phyloP scores from a whole-genome alignment of 1,140 invertebrate genomes.

The Marisa cornuarietis region DNA sequence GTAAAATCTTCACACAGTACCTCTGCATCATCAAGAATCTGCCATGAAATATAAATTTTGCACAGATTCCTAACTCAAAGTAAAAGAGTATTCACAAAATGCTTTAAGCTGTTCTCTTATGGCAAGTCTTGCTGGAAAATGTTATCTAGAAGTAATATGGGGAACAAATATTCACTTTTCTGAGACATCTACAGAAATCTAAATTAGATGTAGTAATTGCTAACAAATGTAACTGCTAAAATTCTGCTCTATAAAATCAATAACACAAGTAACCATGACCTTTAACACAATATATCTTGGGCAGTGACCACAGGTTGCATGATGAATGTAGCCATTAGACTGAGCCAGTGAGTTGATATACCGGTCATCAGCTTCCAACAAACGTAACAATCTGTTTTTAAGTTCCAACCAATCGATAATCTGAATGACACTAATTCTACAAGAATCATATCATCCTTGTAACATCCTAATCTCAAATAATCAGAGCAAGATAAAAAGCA shows the following conservation, averaged over 20 bases:
- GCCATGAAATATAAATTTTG: constrained; percentile 2
- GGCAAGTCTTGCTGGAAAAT: background rate
- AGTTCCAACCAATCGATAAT: background rate
- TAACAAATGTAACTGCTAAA: background rate
- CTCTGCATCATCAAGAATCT: constrained; percentile 56
- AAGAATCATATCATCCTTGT: background rate
- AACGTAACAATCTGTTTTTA: background rate
- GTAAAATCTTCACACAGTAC: constrained; percentile 38
- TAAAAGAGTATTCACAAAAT: no score
- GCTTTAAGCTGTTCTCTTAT: background rate
- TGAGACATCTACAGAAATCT: background rate
- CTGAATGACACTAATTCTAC: background rate
- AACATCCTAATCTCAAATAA: background rate
- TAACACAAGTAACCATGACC: background rate
- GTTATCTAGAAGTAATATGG: background rate
- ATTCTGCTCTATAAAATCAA: background rate
- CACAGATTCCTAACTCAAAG: background rate
- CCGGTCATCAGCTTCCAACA: background rate
- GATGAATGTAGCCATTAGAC: background rate
- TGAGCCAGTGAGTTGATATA: background rate
- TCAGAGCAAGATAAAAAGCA: background rate
- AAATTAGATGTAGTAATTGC: background rate
- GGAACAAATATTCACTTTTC: background rate
- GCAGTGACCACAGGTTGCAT: no score
- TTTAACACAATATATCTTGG: background rate